These are phyloP conservation scores for Dichetophora obliterata DNA, from an alignment of 2,888 invertebrate species.

Conservation along the genomic window DNA sequence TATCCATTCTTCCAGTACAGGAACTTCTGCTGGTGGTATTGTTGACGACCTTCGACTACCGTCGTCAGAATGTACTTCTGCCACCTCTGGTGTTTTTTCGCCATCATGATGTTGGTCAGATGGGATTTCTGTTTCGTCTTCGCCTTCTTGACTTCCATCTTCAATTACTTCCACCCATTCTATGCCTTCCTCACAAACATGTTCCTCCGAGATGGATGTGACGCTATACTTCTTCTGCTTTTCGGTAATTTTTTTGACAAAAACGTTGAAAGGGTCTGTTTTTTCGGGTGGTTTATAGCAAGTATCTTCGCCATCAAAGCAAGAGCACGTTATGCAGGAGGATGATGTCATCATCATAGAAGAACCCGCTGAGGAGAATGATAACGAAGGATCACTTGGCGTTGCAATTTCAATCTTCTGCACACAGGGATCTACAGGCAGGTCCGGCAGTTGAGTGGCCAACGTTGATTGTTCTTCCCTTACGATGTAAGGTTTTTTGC, in stretches of 20 bases:
- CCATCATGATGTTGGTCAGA: conserved; percentile 2
- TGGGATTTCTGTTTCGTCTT: not conserved
- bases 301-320: conserved; percentile 47
- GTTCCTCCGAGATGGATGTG: conserved; percentile 37
- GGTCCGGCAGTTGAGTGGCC: conserved; percentile 43
- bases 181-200: conserved; percentile 2
- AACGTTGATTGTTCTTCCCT: conserved; percentile 50
- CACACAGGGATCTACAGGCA: conserved; percentile 39
- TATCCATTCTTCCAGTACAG: conserved; percentile 25
- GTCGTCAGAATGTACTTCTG: not conserved
- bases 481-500: conserved; percentile 28
- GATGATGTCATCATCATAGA: conserved; percentile 57
- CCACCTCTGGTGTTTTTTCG: not conserved
- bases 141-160: conserved; percentile 5
- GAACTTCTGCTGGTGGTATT: not conserved
- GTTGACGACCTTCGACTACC: not conserved
- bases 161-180: not conserved
- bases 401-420: not conserved
- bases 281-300: conserved; percentile 26
- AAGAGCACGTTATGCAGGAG: conserved; percentile 53
- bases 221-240: not conserved
- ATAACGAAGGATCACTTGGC: not conserved
- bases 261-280: conserved; percentile 24
- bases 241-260: conserved; percentile 43
- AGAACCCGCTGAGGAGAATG: conserved; percentile 51